phyloP scores from a whole-genome alignment of 2,888 invertebrate species.

The Chaitophorus viminalis region DNA sequence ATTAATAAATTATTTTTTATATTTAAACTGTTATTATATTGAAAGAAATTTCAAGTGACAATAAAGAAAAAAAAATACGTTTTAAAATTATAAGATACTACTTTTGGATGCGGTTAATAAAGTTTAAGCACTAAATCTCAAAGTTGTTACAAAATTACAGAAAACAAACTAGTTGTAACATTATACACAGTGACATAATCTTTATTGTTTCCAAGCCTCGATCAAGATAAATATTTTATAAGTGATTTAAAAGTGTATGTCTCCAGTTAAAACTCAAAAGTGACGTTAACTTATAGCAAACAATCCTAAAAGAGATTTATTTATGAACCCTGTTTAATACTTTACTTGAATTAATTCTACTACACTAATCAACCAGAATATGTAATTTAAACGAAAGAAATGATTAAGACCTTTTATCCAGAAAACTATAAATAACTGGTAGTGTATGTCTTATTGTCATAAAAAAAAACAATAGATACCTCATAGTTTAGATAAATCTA shows the following conservation, averaged over 20 bases:
- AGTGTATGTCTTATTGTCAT: background rate
- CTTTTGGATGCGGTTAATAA: too few species aligned
- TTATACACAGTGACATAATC: too few species aligned
- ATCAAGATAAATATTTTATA: background rate
- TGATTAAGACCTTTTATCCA: background rate
- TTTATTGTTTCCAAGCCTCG: too few species aligned
- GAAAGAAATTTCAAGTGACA: too few species aligned
- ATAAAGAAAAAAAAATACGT: too few species aligned
- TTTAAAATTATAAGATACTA: too few species aligned
- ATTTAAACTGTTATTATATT: background rate
- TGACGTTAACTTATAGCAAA: background rate
- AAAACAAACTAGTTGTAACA: background rate
- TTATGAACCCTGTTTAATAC: background rate
- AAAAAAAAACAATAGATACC: background rate
- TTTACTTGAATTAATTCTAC: background rate
- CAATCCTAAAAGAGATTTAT: background rate
- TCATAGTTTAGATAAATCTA: background rate
- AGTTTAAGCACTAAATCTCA: background rate
- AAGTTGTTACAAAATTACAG: background rate
- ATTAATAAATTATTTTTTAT: constrained; percentile 1
- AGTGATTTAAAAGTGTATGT: background rate
- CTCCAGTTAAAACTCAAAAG: background rate
- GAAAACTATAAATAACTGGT: background rate
- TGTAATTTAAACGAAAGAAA: background rate
- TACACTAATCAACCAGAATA: background rate